Base-by-base conservation (phyloP, 2,888 invertebrate genomes). In the Drosophila infuscata region DNA sequence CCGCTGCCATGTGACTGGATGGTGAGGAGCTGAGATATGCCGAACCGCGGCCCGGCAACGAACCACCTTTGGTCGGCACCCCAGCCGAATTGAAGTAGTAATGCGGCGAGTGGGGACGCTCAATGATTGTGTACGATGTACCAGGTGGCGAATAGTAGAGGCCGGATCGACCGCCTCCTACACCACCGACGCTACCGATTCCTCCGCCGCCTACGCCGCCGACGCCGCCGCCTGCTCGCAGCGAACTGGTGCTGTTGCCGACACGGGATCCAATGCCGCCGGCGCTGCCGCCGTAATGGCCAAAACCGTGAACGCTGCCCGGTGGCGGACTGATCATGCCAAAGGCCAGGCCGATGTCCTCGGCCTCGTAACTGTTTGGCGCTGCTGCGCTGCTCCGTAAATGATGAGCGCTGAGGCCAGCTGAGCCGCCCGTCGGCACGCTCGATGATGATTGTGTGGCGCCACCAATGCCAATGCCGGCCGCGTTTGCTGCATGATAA, bases 131-230 rank as follows among this genome's bases (percentile, higher is more conserved):
- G 94, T 97, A 97, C 69, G 97, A 97, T 81, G 97, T 97, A 76
- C 97, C 97, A 35, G 97, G 97, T 67, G 97, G 97, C 79, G 97
- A 97, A 93, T 97, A 97, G 94, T 97, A 97, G 78, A 96, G 94
- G 79, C 96, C 95, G 80, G 96, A 95, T 56, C 96, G 95, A 78
- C 95, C 94, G 29, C 82, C 85, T 17, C 74, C 75, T 4, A 94
- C 94, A 53, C 71, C 82, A 36, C 58, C 60, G 20, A 35, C 48
- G 48, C 52, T 53, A 30, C 94, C 94, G 46, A 94, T 94, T 33
- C 94, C 94, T 48, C 80, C 90, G 29, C 83, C 76, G 41, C 94
- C 94, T 33, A 94, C 94, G 36, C 94, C 94, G 51, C 80, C 90
- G 30, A 94, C 94, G 36, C 94, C 94, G 51, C 80, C 90, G 30